phyloP scores from a whole-genome alignment of 2,888 invertebrate species.

The Microplitis deprimator region DNA sequence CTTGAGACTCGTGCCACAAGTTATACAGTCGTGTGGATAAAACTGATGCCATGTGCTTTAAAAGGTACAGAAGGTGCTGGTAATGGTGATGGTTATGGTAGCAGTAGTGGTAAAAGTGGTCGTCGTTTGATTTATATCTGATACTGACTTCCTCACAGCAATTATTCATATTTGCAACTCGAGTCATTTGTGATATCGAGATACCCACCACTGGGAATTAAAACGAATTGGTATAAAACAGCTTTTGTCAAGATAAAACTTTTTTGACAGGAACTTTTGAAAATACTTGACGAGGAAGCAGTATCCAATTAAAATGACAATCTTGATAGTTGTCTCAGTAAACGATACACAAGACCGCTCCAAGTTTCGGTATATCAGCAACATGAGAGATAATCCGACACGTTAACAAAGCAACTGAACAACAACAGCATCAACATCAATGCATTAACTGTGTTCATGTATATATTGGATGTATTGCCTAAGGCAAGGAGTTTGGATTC shows the following conservation, averaged over 20 bases:
- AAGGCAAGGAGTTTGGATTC: conserved; percentile 31
- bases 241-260: conserved; percentile 4
- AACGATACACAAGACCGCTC: conserved; percentile 30
- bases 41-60: conserved; percentile 28
- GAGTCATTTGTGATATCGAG: conserved; percentile 52
- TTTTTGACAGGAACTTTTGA: neutral
- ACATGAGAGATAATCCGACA: conserved; percentile 28
- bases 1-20: conserved; percentile 53
- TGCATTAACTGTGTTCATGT: conserved; percentile 25
- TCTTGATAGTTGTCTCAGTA: conserved; percentile 30
- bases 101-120: conserved; percentile 3
- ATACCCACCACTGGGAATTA: conserved; percentile 65
- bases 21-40: conserved; percentile 48
- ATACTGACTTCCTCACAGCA: conserved; percentile 62
- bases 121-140: conserved; percentile 30
- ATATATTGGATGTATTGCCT: conserved; percentile 14
- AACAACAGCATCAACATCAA: conserved; percentile 22
- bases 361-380: conserved; percentile 21
- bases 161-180: conserved; percentile 67
- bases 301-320: conserved; percentile 27
- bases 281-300: neutral
- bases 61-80: conserved; percentile 1
- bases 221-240: conserved; percentile 59
- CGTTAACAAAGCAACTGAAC: conserved; percentile 32
- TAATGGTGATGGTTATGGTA: neutral